Base-by-base conservation (phyloP, 2,888 invertebrate genomes). In the Chromoteleia sp. region DNA sequence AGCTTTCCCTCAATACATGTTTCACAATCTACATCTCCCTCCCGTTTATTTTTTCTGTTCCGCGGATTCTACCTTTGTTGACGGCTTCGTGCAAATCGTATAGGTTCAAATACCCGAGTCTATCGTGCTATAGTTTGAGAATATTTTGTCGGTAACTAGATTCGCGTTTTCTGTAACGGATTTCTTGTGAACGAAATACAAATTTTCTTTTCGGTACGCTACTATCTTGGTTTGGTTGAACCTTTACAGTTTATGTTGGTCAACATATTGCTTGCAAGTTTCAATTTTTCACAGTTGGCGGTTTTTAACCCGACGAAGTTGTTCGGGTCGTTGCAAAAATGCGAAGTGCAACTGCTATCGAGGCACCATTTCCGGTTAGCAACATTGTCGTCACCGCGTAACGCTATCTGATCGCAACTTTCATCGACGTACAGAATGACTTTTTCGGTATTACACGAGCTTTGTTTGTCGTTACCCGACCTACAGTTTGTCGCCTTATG, bases 1-100 rank as follows among this genome's bases (percentile, higher is more conserved):
- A 67, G 43, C 17, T 75, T 75, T 10, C 65, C 39, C 19, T 48
- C 7, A 8, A 33, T 2, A 6, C 73, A 73, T 0, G 50, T 7
- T 12, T 84, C 82, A 61, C 82, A 82, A 0, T 75, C 36, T 1
- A 33, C 1, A 33, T 8, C 7, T 33, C 10, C 33, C 1, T 8
- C 1, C 10, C 1, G 7, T 8, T 8, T 8, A 1, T 33, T 33
- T 8, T 8, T 6, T 33, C 7, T 8, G 7, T 33, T 33, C 33
- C 33, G 33, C 33, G 33, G 33, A 33, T 33, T 33, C 1, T 33
- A 8, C 10, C 10, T 1, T 33, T 4, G 1, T 8, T 8, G 8
- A 33, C 7, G 2, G 7, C 33, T 4, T 33, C 33, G 7, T 8
- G 33, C 7, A 33, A 8, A 8, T 33, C 33, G 33, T 29, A 29